phyloP scores from a whole-genome alignment of 1,140 invertebrate species.

The Drosophila dunni region DNA sequence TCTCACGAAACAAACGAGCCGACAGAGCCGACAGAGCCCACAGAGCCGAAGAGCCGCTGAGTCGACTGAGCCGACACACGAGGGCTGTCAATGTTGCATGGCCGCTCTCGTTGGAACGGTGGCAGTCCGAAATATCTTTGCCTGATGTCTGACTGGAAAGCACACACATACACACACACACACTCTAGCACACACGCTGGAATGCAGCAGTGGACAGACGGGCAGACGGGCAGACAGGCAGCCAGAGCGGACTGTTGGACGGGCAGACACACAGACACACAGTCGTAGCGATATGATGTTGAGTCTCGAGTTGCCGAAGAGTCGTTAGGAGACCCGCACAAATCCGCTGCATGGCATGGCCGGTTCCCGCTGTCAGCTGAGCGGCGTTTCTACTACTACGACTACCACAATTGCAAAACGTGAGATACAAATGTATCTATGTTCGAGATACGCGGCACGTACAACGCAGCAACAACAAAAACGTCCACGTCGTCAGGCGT shows the following conservation, averaged over 20 bases:
- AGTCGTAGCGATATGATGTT: slow-evolving; percentile 8
- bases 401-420: slow-evolving; percentile 11
- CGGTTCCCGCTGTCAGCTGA: slow-evolving; percentile 66
- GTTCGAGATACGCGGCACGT: slow-evolving; percentile 54
- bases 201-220: slow-evolving; percentile 2
- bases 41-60: not conserved
- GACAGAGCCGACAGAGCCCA: slow-evolving; percentile 1
- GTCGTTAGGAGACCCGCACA: slow-evolving; percentile 53
- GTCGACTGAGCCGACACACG: not conserved
- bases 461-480: slow-evolving; percentile 21
- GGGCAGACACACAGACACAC: not conserved
- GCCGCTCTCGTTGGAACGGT: slow-evolving; percentile 49
- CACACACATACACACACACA: too few species aligned
- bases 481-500: slow-evolving; percentile 29
- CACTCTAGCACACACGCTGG: not conserved
- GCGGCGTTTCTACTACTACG: slow-evolving; percentile 68
- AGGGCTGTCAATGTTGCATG: slow-evolving; percentile 40
- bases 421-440: slow-evolving; percentile 67
- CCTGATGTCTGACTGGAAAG: slow-evolving; percentile 20
- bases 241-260: not conserved
- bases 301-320: slow-evolving; percentile 3
- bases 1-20: slow-evolving; percentile 31
- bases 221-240: slow-evolving; percentile 2
- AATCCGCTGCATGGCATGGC: slow-evolving; percentile 21
- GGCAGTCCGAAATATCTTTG: slow-evolving; percentile 49